phyloP scores from a whole-genome alignment of 2,888 invertebrate genomes.

The Cephalotes varians region DNA sequence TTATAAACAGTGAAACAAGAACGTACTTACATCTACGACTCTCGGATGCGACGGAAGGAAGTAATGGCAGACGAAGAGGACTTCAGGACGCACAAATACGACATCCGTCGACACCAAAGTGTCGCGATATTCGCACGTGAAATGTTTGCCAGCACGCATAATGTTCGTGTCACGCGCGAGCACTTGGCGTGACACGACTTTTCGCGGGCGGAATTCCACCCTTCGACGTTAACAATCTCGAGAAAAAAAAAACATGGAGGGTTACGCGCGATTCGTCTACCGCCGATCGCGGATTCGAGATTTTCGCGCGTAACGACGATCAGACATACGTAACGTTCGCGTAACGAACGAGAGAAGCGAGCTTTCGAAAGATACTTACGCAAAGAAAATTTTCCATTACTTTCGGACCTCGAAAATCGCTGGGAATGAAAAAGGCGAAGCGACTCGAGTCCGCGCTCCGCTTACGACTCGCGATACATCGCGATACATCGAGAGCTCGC shows the following conservation, averaged over 20 bases:
- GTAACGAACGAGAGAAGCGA: neutral
- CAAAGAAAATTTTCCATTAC: neutral
- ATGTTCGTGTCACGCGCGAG: neutral
- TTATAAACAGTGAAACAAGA: too few species aligned
- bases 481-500: neutral
- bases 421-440: neutral
- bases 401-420: neutral
- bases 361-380: neutral
- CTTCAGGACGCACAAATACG: neutral
- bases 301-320: neutral
- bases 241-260: neutral
- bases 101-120: too few species aligned
- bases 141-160: too few species aligned
- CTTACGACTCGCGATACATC: neutral
- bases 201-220: neutral
- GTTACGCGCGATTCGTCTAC: neutral
- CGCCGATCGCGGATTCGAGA: too few species aligned
- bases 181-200: too few species aligned
- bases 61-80: neutral
- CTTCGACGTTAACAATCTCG: neutral
- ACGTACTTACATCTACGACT: too few species aligned
- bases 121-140: neutral
- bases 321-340: neutral
- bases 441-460: neutral
- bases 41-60: too few species aligned